phyloP scores from a whole-genome alignment of 2,113 vertebrate species.

The Cavia aperea region DNA sequence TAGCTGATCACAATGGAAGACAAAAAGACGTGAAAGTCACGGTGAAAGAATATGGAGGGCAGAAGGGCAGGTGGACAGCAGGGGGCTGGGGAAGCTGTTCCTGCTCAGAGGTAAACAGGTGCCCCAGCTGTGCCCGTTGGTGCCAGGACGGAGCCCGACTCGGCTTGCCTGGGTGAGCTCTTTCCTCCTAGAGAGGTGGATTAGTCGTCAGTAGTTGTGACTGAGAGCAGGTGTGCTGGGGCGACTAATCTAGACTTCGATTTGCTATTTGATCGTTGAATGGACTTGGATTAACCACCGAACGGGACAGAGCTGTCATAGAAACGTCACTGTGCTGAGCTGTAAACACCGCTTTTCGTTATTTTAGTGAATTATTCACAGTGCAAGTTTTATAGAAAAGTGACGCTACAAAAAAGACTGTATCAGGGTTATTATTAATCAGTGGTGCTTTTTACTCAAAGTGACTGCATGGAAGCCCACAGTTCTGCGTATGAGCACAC shows the following conservation, averaged over 20 bases:
- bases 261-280: neutral
- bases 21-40: neutral
- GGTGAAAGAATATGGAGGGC: neutral
- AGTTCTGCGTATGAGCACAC: neutral
- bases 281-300: neutral
- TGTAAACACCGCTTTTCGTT: neutral
- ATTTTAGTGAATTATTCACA: neutral
- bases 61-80: neutral
- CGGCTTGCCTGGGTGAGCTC: neutral
- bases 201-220: neutral
- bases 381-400: neutral
- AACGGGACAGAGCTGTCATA: neutral
- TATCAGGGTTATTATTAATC: neutral
- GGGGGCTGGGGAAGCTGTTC: neutral
- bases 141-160: neutral
- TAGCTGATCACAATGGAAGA: neutral
- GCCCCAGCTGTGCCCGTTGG: neutral
- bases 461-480: neutral
- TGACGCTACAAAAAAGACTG: neutral
- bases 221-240: neutral
- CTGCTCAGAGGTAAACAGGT: neutral
- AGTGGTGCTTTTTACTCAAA: neutral
- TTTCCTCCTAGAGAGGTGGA: neutral
- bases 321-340: neutral
- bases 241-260: neutral